These are phyloP conservation scores for Drosophila orosa DNA, from an alignment of 1,140 invertebrate genomes.

Conservation along the genomic window DNA sequence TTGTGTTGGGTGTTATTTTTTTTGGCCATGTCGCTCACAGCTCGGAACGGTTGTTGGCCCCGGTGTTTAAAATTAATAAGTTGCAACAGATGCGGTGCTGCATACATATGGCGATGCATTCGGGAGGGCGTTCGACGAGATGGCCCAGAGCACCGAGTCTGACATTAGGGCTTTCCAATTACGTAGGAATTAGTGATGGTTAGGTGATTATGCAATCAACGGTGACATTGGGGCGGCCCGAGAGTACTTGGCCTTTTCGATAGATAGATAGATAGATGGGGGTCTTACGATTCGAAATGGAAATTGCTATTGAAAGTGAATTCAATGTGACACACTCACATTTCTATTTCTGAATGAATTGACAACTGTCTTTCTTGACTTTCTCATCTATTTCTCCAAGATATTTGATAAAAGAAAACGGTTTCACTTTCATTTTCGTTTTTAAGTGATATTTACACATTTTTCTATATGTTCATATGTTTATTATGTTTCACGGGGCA, in stretches of 20 bases:
- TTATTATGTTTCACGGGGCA: constrained; percentile 45
- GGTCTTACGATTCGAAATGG: constrained; percentile 18
- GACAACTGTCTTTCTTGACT: constrained; percentile 44
- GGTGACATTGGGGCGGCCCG: constrained; percentile 23
- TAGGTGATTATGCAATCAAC: constrained; percentile 35
- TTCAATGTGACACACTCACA: constrained; percentile 19
- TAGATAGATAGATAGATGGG: constrained; percentile 10
- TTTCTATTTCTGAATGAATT: constrained; percentile 35
- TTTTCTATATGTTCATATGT: constrained; percentile 32
- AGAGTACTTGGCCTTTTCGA: constrained; percentile 9
- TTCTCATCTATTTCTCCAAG: constrained; percentile 33
- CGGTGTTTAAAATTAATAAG: constrained; percentile 43
- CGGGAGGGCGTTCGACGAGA: constrained; percentile 7
- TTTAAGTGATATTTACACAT: constrained; percentile 54
- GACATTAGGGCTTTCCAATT: constrained; percentile 50
- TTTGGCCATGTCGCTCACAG: constrained; percentile 33
- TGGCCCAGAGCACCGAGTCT: constrained; percentile 29
- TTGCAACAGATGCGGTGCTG: constrained; percentile 49
- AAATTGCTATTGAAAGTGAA: constrained; percentile 20
- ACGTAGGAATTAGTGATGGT: constrained; percentile 45
- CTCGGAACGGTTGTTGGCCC: constrained; percentile 51
- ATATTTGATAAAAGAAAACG: constrained; percentile 41
- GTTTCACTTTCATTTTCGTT: constrained; percentile 54
- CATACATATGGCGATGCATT: constrained; percentile 19
- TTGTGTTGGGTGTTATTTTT: constrained; percentile 20